Evolutionary conservation across 1,140 invertebrate genomes (phyloP).

Genomic region (Zeugodacus cucurbitae): DNA sequence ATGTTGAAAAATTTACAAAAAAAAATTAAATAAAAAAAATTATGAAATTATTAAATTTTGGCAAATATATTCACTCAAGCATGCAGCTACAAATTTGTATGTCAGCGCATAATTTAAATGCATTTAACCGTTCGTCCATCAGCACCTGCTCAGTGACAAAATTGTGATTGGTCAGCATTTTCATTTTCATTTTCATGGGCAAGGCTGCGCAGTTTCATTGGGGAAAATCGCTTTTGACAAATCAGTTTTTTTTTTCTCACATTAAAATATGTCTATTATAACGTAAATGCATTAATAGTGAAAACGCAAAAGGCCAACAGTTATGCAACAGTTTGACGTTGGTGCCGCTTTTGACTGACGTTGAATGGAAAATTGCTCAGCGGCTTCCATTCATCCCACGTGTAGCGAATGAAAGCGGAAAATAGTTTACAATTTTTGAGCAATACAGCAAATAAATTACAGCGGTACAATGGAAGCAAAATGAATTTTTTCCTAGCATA

Average conservation of each 20-base stretch:
- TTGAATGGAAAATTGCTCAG: background rate
- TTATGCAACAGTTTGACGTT: background rate
- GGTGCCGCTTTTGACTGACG: background rate
- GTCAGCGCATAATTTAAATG: background rate
- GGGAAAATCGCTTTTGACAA: background rate
- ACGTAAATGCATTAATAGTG: background rate
- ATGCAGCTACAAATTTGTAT: background rate
- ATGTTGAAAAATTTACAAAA: too few species aligned
- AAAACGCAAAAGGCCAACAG: background rate
- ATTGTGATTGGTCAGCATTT: background rate
- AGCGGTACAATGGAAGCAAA: background rate
- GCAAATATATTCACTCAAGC: background rate
- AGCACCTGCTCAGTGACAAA: background rate
- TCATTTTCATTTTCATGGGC: background rate
- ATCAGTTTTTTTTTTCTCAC: background rate
- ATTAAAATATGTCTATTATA: background rate
- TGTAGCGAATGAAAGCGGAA: background rate
- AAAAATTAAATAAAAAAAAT: too few species aligned
- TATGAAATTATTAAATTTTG: too few species aligned
- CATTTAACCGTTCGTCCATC: background rate
- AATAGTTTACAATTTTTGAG: background rate
- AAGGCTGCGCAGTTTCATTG: background rate
- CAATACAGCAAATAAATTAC: background rate
- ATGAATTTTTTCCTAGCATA: background rate
- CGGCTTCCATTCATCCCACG: background rate